phyloP scores from a whole-genome alignment of 1,140 invertebrate species.

The Aphelenchoides besseyi region DNA sequence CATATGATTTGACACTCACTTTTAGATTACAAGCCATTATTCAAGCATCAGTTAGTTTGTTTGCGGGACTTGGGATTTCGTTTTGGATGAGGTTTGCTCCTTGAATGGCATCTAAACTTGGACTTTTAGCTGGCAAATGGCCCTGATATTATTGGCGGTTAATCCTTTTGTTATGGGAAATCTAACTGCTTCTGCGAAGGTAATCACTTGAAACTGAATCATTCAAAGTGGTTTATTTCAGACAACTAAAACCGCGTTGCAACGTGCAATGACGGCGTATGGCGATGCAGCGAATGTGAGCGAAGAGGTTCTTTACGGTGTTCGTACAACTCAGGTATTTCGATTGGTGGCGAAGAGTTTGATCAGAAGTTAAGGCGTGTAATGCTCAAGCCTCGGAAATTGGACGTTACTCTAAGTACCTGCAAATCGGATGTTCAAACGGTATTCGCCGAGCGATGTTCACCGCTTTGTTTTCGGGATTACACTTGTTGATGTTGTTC shows the following conservation, averaged over 20 bases:
- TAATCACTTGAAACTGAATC: background rate
- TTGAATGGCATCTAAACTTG: background rate
- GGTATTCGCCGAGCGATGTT: background rate
- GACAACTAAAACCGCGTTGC: background rate
- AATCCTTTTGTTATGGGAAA: constrained; percentile 7
- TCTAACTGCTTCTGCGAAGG: background rate
- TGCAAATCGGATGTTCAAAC: background rate
- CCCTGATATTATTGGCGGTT: background rate
- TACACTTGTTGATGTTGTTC: constrained; percentile 1
- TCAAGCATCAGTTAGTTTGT: background rate
- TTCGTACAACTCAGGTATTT: background rate
- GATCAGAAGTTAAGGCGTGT: background rate
- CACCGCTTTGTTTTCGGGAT: background rate
- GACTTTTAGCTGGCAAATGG: constrained; percentile 3
- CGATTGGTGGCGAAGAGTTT: background rate
- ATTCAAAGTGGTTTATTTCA: background rate
- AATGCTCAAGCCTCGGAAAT: constrained; percentile 2
- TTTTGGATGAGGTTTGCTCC: background rate
- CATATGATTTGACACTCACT: too few species aligned
- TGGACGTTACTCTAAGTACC: background rate
- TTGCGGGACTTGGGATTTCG: background rate
- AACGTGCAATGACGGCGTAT: background rate
- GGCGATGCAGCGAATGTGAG: background rate
- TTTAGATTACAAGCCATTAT: background rate
- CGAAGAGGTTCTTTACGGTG: constrained; percentile 2